Evolutionary conservation across 2,113 vertebrate genomes (phyloP).

Genomic region (Sialia sialis): DNA sequence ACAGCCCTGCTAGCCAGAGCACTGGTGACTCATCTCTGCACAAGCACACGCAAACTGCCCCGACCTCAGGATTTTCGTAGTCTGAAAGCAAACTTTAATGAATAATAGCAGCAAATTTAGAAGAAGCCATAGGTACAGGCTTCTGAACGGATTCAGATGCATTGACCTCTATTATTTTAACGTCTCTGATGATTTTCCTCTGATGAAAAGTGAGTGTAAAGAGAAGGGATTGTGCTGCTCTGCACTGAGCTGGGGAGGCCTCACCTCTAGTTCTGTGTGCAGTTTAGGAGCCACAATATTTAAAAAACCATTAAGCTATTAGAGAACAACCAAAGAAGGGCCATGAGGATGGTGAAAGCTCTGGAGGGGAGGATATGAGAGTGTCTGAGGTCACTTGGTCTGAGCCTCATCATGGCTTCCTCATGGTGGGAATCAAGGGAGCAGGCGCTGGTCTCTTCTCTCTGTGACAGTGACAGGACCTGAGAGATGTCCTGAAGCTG

Average conservation of each 20-base stretch:
- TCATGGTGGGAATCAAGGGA: not conserved
- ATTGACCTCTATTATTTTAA: not conserved
- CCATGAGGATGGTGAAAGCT: not conserved
- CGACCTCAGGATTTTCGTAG: not conserved
- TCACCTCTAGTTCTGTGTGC: not conserved
- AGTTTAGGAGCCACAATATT: not conserved
- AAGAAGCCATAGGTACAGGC: not conserved
- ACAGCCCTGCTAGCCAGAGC: not conserved
- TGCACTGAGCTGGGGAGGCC: accelerated
- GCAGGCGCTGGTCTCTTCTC: not conserved
- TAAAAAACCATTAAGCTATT: not conserved
- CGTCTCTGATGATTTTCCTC: not conserved
- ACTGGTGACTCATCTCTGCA: not conserved
- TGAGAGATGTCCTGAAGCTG: not conserved
- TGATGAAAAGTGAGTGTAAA: not conserved
- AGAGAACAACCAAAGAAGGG: not conserved
- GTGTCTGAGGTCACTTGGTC: not conserved
- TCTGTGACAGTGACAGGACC: not conserved
- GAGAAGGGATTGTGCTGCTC: not conserved
- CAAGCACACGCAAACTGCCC: not conserved
- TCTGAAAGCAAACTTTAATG: not conserved
- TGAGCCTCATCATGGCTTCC: not conserved
- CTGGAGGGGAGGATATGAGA: not conserved
- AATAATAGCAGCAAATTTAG: not conserved
- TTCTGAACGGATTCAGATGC: not conserved